Conservation (phyloP, 2,888 invertebrate species). For the Ethmia dodecea region DNA sequence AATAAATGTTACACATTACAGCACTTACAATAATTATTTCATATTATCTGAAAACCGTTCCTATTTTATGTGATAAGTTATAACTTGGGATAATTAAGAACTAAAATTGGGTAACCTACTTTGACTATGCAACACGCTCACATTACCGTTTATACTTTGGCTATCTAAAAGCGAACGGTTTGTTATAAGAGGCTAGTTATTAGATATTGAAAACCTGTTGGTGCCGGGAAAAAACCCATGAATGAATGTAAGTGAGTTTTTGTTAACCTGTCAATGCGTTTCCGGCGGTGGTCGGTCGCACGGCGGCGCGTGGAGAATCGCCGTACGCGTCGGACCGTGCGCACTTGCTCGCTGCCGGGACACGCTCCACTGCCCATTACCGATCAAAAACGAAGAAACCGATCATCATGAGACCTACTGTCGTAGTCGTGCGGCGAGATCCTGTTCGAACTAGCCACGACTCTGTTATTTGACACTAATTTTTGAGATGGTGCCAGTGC, state of each 20-base stretch:
- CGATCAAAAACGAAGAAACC: conserved; percentile 50
- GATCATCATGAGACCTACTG: conserved; percentile 40
- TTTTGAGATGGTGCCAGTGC: too few species aligned
- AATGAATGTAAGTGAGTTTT: conserved; percentile 66
- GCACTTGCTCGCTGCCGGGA: conserved; percentile 33
- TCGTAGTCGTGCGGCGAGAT: conserved; percentile 26
- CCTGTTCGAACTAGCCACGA: conserved; percentile 7
- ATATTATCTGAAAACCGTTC: too few species aligned
- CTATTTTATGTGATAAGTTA: too few species aligned
- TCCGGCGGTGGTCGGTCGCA: conserved; percentile 58
- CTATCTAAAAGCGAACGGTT: not conserved
- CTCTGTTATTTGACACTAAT: too few species aligned
- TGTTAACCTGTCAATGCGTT: conserved; percentile 72
- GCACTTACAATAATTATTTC: too few species aligned
- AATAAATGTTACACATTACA: too few species aligned
- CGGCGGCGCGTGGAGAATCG: conserved; percentile 66
- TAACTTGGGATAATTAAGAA: too few species aligned
- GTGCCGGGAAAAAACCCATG: conserved; percentile 54
- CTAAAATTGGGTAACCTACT: too few species aligned
- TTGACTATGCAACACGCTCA: too few species aligned
- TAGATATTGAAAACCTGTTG: conserved; percentile 50
- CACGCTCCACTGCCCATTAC: conserved; percentile 50
- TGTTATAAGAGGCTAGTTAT: not conserved
- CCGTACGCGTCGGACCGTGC: conserved; percentile 64
- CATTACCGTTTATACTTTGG: too few species aligned